These are phyloP conservation scores for Perccottus glenii DNA, from an alignment of 2,113 vertebrate genomes.

Conservation along the genomic window DNA sequence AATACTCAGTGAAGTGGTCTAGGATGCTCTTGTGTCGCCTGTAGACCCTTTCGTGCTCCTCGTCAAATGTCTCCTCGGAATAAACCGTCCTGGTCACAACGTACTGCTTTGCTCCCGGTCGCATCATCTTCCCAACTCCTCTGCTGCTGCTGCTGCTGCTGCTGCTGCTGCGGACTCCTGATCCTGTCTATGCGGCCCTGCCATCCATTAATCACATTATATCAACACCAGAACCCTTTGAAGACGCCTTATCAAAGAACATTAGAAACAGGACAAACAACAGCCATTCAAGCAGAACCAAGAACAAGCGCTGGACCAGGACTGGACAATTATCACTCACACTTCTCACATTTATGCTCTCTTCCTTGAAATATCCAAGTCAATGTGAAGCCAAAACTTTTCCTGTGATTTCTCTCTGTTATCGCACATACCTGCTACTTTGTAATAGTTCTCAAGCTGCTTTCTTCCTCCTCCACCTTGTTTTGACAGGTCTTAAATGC, in stretches of 20 bases:
- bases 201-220: slow-evolving; percentile 53
- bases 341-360: no score
- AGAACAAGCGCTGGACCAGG: slow-evolving; percentile 7
- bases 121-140: slow-evolving; percentile 75
- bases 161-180: background rate
- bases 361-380: no score
- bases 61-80: slow-evolving; percentile 84
- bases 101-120: slow-evolving; percentile 83
- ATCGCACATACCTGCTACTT: slow-evolving; percentile 58
- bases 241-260: slow-evolving; percentile 53
- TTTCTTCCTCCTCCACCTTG: slow-evolving; percentile 19
- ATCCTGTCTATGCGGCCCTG: slow-evolving; percentile 47
- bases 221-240: slow-evolving; percentile 50
- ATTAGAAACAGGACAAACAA: slow-evolving; percentile 35
- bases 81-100: slow-evolving; percentile 86
- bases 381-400: background rate
- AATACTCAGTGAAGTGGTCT: slow-evolving; percentile 83
- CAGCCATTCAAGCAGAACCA: slow-evolving; percentile 43
- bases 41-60: slow-evolving; percentile 82
- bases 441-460: slow-evolving; percentile 19
- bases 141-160: slow-evolving; percentile 26
- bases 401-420: background rate
- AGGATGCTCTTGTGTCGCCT: slow-evolving; percentile 83
- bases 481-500: slow-evolving; percentile 41
- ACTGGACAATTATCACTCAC: no score